Conservation (phyloP, 2,888 invertebrate genomes). For the Serrognathus titanus region DNA sequence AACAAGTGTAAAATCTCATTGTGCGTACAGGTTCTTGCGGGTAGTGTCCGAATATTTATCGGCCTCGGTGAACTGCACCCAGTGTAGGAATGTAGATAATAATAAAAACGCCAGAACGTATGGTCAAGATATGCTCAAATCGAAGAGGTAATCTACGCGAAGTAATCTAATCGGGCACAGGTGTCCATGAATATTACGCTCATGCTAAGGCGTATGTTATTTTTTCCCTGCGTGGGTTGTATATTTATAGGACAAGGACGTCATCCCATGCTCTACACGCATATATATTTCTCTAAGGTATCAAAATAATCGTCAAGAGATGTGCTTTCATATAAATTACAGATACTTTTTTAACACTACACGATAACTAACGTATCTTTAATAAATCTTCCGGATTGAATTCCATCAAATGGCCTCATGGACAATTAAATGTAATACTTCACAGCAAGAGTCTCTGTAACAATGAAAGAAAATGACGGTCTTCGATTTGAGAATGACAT, state of each 20-base stretch:
- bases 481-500: too few relatives aligned
- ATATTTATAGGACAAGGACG: conserved; percentile 40
- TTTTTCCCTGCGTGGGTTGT: conserved; percentile 37
- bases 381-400: too few relatives aligned
- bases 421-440: too few relatives aligned
- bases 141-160: conserved; percentile 37
- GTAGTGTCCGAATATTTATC: conserved; percentile 5
- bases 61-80: conserved; percentile 21
- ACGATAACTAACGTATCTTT: too few relatives aligned
- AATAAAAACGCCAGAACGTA: conserved; percentile 23
- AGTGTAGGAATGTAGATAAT: conserved; percentile 21
- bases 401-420: too few relatives aligned
- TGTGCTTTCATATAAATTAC: too few relatives aligned
- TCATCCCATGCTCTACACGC: conserved; percentile 26
- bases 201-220: conserved; percentile 33
- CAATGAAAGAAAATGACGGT: too few relatives aligned
- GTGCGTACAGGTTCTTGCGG: not conserved
- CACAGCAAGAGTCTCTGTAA: too few relatives aligned
- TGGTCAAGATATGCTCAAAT: conserved; percentile 35
- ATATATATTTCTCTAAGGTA: conserved; percentile 3
- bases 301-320: not conserved
- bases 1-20: not conserved
- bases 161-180: conserved; percentile 43
- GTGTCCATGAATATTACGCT: conserved; percentile 41
- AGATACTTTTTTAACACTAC: too few relatives aligned